Evolutionary conservation across 2,888 invertebrate genomes (phyloP).

Genomic region (Callinectes sapidus): DNA sequence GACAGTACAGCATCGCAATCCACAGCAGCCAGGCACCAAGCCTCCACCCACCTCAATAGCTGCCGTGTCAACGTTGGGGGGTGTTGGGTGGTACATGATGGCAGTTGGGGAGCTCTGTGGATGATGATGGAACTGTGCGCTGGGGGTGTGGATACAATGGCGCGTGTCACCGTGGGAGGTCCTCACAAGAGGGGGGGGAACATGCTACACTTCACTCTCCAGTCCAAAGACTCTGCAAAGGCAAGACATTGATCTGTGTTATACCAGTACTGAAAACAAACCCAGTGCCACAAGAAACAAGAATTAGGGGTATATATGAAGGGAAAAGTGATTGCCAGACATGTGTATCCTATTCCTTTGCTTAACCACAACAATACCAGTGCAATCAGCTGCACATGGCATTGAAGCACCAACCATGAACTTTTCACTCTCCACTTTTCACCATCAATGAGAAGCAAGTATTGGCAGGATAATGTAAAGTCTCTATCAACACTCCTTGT

Average conservation of each 20-base stretch:
- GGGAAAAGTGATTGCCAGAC: too few relatives aligned
- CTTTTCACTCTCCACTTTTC: too few relatives aligned
- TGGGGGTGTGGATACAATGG: slow-evolving; percentile 50
- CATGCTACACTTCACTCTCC: slow-evolving; percentile 66
- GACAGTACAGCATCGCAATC: background rate
- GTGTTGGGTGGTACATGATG: slow-evolving; percentile 66
- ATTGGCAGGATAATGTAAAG: too few relatives aligned
- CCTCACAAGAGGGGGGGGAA: slow-evolving; percentile 73
- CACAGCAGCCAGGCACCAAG: background rate
- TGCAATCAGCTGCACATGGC: too few relatives aligned
- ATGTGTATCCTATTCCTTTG: too few relatives aligned
- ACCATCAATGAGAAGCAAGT: too few relatives aligned
- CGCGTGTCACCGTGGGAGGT: slow-evolving; percentile 72
- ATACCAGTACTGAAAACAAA: background rate
- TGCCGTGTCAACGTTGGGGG: slow-evolving; percentile 64
- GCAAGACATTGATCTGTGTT: background rate
- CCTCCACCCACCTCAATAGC: slow-evolving; percentile 52
- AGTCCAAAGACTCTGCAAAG: slow-evolving; percentile 57
- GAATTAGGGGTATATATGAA: too few relatives aligned
- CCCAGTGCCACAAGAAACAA: too few relatives aligned
- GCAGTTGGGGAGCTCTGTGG: background rate
- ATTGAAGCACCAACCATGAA: too few relatives aligned
- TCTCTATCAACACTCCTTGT: too few relatives aligned
- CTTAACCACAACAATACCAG: too few relatives aligned
- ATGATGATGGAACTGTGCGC: slow-evolving; percentile 68